These are phyloP conservation scores for Indicator indicator DNA, from an alignment of 2,113 vertebrate genomes.

Conservation along the genomic window DNA sequence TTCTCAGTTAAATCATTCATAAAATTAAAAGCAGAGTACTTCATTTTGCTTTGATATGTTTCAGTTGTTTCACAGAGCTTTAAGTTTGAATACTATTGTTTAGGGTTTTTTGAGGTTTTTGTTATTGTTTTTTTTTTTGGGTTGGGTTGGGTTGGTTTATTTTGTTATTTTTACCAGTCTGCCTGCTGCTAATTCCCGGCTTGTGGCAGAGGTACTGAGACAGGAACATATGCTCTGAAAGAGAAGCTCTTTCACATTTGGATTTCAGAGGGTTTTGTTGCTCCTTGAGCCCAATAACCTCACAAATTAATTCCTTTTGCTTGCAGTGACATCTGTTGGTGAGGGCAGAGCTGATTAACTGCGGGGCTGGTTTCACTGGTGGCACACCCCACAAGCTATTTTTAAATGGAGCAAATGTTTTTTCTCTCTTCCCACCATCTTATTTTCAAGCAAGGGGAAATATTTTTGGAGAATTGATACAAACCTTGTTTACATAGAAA, in stretches of 20 bases:
- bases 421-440: neutral
- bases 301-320: conserved; percentile 48
- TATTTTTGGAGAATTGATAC: neutral
- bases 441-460: conserved; percentile 13
- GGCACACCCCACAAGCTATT: neutral
- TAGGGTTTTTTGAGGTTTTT: no score
- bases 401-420: conserved; percentile 7
- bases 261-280: neutral
- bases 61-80: conserved; percentile 11
- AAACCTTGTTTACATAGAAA: neutral
- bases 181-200: conserved; percentile 56
- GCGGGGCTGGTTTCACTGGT: neutral
- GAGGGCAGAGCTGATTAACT: conserved; percentile 34
- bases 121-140: neutral
- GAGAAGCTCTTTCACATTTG: conserved; percentile 3
- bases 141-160: neutral
- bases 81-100: neutral
- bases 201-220: conserved; percentile 35
- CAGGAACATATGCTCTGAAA: conserved; percentile 28
- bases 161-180: conserved; percentile 45
- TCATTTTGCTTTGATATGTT: neutral
- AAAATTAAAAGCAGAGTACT: conserved; percentile 18
- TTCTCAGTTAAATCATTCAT: conserved; percentile 48
- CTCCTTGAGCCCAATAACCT: neutral
- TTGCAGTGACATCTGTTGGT: conserved; percentile 58